phyloP scores from a whole-genome alignment of 2,113 vertebrate species.

The Abramis brama region DNA sequence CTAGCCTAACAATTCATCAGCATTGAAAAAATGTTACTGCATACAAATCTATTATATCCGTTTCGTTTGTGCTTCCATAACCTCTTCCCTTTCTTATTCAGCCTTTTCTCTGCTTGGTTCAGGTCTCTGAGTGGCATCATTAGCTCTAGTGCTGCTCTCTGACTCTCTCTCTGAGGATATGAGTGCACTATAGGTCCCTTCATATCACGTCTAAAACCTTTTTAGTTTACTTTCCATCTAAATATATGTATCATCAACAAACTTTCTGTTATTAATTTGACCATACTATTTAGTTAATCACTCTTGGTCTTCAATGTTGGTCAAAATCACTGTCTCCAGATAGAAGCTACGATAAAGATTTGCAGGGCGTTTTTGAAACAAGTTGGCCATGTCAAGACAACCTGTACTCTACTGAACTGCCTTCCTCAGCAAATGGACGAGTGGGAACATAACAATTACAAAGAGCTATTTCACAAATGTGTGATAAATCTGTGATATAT shows the following conservation, averaged over 20 bases:
- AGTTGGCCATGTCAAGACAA: background rate
- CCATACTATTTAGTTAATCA: background rate
- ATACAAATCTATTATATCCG: background rate
- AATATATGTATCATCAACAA: background rate
- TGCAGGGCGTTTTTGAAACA: background rate
- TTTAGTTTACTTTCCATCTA: background rate
- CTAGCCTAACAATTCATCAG: slow-evolving; percentile 1
- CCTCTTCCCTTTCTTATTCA: background rate
- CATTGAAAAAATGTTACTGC: background rate
- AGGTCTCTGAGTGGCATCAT: slow-evolving; percentile 3
- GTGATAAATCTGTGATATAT: background rate
- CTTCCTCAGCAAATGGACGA: background rate
- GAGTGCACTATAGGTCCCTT: background rate
- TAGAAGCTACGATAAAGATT: background rate
- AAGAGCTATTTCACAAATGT: background rate
- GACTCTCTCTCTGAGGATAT: background rate
- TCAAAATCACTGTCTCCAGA: background rate
- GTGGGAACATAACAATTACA: background rate
- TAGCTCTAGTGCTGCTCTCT: slow-evolving; percentile 1
- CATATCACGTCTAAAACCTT: background rate
- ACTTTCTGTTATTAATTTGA: background rate
- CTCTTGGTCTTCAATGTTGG: background rate
- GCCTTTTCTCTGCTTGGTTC: background rate
- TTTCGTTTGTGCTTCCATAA: background rate
- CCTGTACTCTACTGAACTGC: background rate